A percentile compares a stretch with the other conserved stretches of the same genome.
Conservation (phyloP, 2,888 invertebrate species). For the Drosophila austrosaltans region DNA sequence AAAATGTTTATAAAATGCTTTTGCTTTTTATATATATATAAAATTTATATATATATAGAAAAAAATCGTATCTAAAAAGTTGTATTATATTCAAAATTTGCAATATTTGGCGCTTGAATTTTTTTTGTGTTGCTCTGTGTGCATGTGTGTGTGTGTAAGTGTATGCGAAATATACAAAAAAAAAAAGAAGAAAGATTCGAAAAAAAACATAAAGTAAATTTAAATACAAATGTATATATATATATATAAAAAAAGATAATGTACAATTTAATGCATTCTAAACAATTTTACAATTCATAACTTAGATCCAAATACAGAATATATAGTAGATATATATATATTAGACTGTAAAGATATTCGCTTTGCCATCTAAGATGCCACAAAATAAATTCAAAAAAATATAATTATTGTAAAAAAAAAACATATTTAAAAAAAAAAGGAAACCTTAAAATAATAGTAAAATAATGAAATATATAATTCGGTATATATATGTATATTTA, state of each 20-base stretch:
- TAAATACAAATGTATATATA: conserved; percentile 14
- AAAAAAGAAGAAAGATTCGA: conserved; percentile 29
- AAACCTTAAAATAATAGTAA: not conserved
- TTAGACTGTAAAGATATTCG: not conserved
- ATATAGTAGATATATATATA: not conserved
- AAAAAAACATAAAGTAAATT: conserved; percentile 42
- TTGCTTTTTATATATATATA: conserved; percentile 26
- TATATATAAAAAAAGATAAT: conserved; percentile 45
- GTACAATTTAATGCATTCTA: conserved; percentile 49
- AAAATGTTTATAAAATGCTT: conserved; percentile 71
- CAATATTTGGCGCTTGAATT: conserved; percentile 71
- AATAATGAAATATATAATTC: too few relatives aligned
- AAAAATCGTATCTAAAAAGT: conserved; percentile 66
- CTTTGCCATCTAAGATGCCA: not conserved
- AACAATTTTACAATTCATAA: conserved; percentile 47
- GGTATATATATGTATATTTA: conserved; percentile 16
- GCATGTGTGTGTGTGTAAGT: conserved; percentile 27
- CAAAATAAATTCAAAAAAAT: not conserved
- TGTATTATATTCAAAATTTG: conserved; percentile 48
- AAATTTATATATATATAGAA: not conserved
- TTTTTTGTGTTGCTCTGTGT: conserved; percentile 27
- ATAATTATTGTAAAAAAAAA: not conserved
- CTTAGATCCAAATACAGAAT: conserved; percentile 20
- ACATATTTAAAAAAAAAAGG: conserved; percentile 28
- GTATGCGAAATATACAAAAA: conserved; percentile 33